Conservation (phyloP, 2,888 invertebrate species). For the Aquatica leii region DNA sequence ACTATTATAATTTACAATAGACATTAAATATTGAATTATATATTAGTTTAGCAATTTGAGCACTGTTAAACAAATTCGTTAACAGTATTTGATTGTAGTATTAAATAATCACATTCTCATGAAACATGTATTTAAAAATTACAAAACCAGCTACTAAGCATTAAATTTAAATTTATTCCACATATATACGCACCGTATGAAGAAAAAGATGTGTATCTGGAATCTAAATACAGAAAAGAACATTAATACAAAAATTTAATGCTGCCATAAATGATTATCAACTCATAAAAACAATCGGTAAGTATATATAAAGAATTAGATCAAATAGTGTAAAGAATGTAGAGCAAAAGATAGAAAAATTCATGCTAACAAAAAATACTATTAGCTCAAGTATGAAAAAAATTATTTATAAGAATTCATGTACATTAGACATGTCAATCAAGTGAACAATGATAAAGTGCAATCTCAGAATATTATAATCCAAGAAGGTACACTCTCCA, state of each 20-base stretch:
- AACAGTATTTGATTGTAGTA: conserved; percentile 1
- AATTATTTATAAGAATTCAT: no score
- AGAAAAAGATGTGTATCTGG: conserved; percentile 1
- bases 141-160: neutral
- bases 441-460: no score
- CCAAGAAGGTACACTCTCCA: no score
- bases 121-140: neutral
- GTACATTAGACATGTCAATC: no score
- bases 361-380: neutral
- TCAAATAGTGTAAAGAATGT: neutral
- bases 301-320: neutral
- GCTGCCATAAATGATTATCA: no score
- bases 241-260: neutral
- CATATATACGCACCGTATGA: neutral
- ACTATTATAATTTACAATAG: no score
- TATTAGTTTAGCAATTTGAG: neutral
- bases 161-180: neutral
- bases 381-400: no score
- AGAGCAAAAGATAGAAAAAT: neutral
- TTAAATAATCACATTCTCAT: neutral
- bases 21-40: no score
- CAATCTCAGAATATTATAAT: no score
- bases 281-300: neutral
- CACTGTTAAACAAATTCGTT: neutral
- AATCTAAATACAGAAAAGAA: conserved; percentile 8